Evolutionary conservation across 2,797 vertebrate genomes (phyloP), one percentile per base, ranked within the genome.

Genomic region (Adrianichthys oophorus): DNA sequence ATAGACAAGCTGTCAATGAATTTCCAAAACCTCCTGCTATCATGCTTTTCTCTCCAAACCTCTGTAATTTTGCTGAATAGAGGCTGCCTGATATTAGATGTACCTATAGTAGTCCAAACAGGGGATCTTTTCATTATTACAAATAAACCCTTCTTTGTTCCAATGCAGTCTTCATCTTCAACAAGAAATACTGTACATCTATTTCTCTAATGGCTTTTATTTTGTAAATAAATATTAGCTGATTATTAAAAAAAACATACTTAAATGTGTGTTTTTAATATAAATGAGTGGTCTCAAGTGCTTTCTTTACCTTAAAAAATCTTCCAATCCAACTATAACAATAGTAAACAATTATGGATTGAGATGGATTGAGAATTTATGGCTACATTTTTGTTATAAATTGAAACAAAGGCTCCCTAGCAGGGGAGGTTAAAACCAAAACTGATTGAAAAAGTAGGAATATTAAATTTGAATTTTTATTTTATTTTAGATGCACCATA

Each of bases 201-300:
- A 24, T 15, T 19, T n/a, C 41, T 50, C 40, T 8, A 10, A 57
- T 65, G 55, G 54, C 42, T 65, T 47, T 14, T 5, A 48, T 26
- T 29, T 68, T 59, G 59, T 65, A 54, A 73, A 26, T 69, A 23
- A 62, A 46, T 61, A 70, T 21, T 64, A n/a, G 21, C 16, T 45
- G 50, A 29, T 62, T 15, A 56, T 54, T 17, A 23, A 8, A 48
- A 42, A 37, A 37, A 13, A 37, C 10, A 3, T 37, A 37, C 3
- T 12, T 37, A 37, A 12, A 37, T 3, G 10, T 3, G 10, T 37
- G 26, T 37, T 37, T 13, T 26, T 26, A 26, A 37, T 7, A 55
- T 48, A 65, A 47, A 42, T 68, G 52, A 54, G 37, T 17, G 37
- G 64, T 65, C 10, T 41, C 32, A 47, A 51, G 10, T 52, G 47